Evolutionary conservation across 2,113 vertebrate species (phyloP), one percentile per base, ranked within the genome.

Genomic region (Lates calcarifer): DNA sequence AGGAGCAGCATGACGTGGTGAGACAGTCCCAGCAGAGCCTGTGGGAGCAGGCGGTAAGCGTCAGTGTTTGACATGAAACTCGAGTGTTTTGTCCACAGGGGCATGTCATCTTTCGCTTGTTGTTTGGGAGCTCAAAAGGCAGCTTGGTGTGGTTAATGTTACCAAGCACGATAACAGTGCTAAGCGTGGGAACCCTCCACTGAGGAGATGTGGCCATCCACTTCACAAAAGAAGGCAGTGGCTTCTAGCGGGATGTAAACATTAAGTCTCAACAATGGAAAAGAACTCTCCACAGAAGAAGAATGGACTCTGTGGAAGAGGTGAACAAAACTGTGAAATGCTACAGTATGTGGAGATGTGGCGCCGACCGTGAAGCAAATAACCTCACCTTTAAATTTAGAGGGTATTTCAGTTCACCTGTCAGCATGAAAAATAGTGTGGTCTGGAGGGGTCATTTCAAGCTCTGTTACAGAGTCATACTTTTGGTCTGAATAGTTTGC

Each of bases 61-160:
- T 83, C 85, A 55, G 17, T 22, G 56, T 84, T 76, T 70, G 70
- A 82, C 81, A 66, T 74, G 65, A 79, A 79, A 73, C 71, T 81
- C 0, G 2, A 73, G 75, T 77, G 88, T 87, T 89, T 75, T 51
- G 72, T 85, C 89, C 81, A 61, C 63, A 37, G 76, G 81, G 84
- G 74, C 60, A 14, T 56, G 85, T 87, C 89, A 89, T 88, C 88
- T 89, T 82, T 64, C 78, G 56, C 85, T 56, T 65, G 76, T 63
- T 71, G 26, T 87, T 26, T 41, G 45, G 68, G 69, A 70, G 56
- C 79, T 83, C 51, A 28, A 65, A 80, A 60, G 62, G 47, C 61
- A 49, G 83, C 74, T 81, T 49, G 65, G 66, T 66, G 83, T 11
- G 81, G 74, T 74, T 89, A 43, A 78, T 51, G 77, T 77, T 87